Evolutionary conservation across 2,797 vertebrate genomes (phyloP).

Genomic region (Botia almorhae): DNA sequence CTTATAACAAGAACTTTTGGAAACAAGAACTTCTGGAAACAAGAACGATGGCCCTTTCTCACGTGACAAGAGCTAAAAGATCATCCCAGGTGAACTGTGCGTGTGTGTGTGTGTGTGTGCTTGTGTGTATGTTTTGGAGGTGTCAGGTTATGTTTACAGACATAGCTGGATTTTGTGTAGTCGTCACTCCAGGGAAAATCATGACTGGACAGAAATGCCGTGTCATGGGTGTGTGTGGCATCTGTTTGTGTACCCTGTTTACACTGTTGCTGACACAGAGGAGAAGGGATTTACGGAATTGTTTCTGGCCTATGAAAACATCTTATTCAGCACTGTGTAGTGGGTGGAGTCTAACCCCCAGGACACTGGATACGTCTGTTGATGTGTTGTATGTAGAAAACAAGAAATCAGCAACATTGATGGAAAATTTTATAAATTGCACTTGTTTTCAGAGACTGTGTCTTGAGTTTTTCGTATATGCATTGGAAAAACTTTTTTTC

Average conservation of each 20-base stretch:
- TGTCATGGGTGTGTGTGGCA: constrained; percentile 10
- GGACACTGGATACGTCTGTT: not conserved
- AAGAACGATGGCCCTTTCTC: not conserved
- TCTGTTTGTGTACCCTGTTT: constrained; percentile 11
- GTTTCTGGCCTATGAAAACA: constrained; percentile 7
- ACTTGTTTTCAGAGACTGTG: too few species aligned
- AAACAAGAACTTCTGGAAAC: not conserved
- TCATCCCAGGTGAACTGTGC: constrained; percentile 1
- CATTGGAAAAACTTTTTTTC: too few species aligned
- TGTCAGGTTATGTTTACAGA: constrained; percentile 45
- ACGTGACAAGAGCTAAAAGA: constrained; percentile 7
- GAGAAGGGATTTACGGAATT: constrained; percentile 8
- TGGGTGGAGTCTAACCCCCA: not conserved
- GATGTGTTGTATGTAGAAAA: too few species aligned
- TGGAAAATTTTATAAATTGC: too few species aligned
- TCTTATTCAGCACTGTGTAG: not conserved
- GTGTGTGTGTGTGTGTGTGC: constrained; percentile 14
- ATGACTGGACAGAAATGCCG: constrained; percentile 10
- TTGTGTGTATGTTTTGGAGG: constrained; percentile 14
- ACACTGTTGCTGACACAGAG: constrained; percentile 10
- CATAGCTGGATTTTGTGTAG: not conserved
- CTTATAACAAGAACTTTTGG: too few species aligned
- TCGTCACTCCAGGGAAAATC: not conserved
- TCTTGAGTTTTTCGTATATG: too few species aligned
- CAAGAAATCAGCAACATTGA: too few species aligned